Evolutionary conservation across 2,113 vertebrate genomes (phyloP).

Genomic region (Dascyllus trimaculatus): DNA sequence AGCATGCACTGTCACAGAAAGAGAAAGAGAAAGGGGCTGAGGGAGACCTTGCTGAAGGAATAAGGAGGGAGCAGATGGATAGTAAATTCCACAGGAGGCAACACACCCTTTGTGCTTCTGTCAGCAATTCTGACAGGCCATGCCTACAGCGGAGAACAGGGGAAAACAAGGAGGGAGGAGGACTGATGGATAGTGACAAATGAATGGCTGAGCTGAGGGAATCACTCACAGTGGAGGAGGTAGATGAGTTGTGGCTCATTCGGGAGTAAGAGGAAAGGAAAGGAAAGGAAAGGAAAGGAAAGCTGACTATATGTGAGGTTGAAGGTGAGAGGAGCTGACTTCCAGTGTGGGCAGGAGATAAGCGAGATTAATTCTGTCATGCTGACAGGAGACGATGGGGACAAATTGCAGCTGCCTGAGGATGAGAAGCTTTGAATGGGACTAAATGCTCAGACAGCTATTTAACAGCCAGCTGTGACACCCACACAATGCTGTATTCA

Average conservation of each 20-base stretch:
- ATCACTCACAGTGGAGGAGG: conserved; percentile 40
- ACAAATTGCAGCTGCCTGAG: conserved; percentile 28
- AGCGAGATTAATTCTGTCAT: conserved; percentile 22
- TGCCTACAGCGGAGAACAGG: conserved; percentile 31
- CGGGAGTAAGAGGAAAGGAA: neutral
- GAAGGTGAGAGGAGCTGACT: conserved; percentile 7
- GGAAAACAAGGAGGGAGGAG: conserved; percentile 21
- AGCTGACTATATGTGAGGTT: neutral
- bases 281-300: conserved; percentile 23
- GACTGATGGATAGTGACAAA: conserved; percentile 46
- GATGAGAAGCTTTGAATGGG: conserved; percentile 26
- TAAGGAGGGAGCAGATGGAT: conserved; percentile 60
- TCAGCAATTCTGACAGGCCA: conserved; percentile 66
- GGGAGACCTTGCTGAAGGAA: conserved; percentile 27
- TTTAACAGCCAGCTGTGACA: conserved; percentile 64
- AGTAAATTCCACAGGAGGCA: conserved; percentile 58
- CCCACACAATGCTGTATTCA: conserved; percentile 33
- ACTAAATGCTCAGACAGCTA: conserved; percentile 47
- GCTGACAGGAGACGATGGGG: conserved; percentile 29
- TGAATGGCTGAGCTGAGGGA: conserved; percentile 41
- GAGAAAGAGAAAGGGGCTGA: neutral
- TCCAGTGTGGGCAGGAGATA: conserved; percentile 18
- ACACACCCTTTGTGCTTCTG: conserved; percentile 55
- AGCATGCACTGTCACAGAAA: neutral
- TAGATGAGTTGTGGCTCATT: conserved; percentile 8